Evolutionary conservation across 2,797 vertebrate genomes (phyloP), one percentile per base, ranked within the genome.

Genomic region (Sebastes nivosus): DNA sequence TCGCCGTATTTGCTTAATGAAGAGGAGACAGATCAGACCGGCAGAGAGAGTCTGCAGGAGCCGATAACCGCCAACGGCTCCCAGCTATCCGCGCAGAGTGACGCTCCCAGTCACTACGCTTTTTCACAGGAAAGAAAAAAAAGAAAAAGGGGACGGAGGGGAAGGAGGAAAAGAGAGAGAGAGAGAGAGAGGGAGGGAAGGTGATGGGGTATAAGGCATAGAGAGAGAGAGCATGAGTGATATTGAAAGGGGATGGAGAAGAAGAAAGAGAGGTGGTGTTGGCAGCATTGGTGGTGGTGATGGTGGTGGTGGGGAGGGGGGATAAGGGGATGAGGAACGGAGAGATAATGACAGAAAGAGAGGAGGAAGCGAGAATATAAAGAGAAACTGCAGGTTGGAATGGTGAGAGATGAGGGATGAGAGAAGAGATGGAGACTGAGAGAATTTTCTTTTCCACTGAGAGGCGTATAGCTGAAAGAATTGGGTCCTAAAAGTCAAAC

Each of bases 1-100:
- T 97, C 95, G 93, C 97, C 97, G 96, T 98, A 98, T 98, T 97
- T 96, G 97, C 98, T 98, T 99, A 99, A 99, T 99, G 98, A 99
- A 99, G 97, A 98, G 97, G 97, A 98, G 98, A 97, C 96, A 96
- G 97, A 98, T 97, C 96, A 98, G 95, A 96, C 96, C 96, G 95
- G 95, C 94, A 87, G 94, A 95, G 97, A 97, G 96, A 96, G 96
- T 96, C 98, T 99, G 98, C 96, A 95, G 96, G 95, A 94, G 96
- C 95, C 97, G 97, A 98, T 98, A 98, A 98, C 97, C 97, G 93
- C 91, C 95, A 96, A 96, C 96, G 96, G 97, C 97, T 97, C 93
- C 93, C 96, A 97, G 97, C 97, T 97, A 98, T 97, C 96, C 97
- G 81, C 93, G 87, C 93, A 94, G 94, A 97, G 94, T 96, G 95